A percentile compares a stretch with the other conserved stretches of the same genome.
phyloP scores from a whole-genome alignment of 2,797 vertebrate species.

The Notamacropus eugenii region DNA sequence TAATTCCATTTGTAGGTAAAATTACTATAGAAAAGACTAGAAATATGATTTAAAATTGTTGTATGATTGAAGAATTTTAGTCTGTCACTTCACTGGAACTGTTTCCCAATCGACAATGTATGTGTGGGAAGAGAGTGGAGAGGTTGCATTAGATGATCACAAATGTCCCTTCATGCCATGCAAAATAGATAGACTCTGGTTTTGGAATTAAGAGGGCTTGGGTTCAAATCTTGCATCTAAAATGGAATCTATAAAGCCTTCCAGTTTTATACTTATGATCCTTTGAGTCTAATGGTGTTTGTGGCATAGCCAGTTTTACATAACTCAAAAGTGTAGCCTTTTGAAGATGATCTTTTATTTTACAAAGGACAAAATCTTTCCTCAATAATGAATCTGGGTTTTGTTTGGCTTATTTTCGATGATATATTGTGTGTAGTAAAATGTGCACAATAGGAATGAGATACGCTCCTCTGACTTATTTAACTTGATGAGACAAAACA shows the following conservation, averaged over 20 bases:
- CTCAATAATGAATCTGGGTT: not conserved
- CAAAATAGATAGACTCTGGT: not conserved
- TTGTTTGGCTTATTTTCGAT: not conserved
- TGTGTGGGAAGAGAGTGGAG: not conserved
- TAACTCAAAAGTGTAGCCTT: not conserved
- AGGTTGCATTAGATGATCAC: not conserved
- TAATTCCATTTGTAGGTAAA: not conserved
- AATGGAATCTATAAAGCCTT: not conserved
- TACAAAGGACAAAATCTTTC: not conserved
- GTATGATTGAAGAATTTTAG: not conserved
- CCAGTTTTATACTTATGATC: not conserved
- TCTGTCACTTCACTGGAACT: not conserved
- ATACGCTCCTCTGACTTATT: not conserved
- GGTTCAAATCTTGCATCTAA: not conserved
- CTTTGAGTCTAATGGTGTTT: not conserved
- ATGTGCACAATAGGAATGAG: not conserved
- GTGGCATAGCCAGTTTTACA: not conserved
- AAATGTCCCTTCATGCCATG: not conserved
- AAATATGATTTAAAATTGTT: not conserved
- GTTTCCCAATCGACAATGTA: not conserved
- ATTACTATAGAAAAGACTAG: not conserved
- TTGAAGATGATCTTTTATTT: not conserved
- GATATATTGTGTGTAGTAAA: not conserved
- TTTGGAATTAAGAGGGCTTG: not conserved
- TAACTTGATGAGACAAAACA: not conserved